phyloP scores from a whole-genome alignment of 1,140 invertebrate genomes.

The Ostrea denselamellosa region DNA sequence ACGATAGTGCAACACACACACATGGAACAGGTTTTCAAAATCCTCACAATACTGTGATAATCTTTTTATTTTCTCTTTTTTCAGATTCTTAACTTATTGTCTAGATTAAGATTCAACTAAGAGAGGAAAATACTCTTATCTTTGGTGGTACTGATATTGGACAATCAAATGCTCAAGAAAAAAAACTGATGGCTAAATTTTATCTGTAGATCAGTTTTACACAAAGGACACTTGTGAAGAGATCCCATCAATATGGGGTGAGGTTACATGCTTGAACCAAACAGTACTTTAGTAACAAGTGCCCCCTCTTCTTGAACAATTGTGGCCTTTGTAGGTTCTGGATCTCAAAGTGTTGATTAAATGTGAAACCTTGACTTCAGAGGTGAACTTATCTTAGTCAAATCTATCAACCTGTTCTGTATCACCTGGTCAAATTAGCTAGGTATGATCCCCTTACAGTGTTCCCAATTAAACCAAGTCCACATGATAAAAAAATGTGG shows the following conservation, averaged over 20 bases:
- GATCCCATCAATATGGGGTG: background rate
- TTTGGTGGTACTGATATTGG: background rate
- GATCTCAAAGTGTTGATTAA: background rate
- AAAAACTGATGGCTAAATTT: background rate
- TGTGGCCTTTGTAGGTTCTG: background rate
- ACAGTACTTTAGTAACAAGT: background rate
- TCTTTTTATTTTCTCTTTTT: background rate
- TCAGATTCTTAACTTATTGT: background rate
- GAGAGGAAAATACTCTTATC: background rate
- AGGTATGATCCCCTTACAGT: background rate
- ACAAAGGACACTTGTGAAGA: background rate
- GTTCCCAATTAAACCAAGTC: background rate
- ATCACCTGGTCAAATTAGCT: slow-evolving; percentile 8
- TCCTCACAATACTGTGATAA: background rate
- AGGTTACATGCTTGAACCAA: background rate
- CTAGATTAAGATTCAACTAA: background rate
- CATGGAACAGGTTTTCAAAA: background rate
- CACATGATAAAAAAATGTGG: background rate
- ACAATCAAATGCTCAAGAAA: background rate
- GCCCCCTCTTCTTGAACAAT: background rate
- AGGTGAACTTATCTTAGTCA: background rate
- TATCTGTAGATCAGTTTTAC: slow-evolving; percentile 9
- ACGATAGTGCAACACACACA: background rate
- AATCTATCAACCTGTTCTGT: background rate
- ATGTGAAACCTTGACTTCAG: background rate